These are phyloP conservation scores for Sceloporus tristichus DNA, from an alignment of 2,113 vertebrate species.

Conservation along the genomic window DNA sequence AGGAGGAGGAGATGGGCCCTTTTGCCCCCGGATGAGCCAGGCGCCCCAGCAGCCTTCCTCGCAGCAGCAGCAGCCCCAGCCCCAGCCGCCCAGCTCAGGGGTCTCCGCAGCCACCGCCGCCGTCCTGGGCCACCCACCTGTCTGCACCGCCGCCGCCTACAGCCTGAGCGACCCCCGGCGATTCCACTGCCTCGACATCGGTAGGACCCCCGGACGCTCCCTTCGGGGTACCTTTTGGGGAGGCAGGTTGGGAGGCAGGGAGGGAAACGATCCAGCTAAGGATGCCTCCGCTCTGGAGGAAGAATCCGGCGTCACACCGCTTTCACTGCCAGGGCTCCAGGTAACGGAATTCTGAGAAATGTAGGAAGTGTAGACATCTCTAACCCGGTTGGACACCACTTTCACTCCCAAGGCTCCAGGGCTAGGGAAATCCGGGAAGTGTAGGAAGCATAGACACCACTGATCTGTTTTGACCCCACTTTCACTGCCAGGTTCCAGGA, in stretches of 20 bases:
- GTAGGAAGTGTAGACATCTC: no score
- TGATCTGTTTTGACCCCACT: no score
- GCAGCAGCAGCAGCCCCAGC: slow-evolving; percentile 65
- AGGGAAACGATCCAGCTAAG: background rate
- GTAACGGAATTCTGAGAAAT: background rate
- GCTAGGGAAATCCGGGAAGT: no score
- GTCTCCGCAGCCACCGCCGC: slow-evolving; percentile 82
- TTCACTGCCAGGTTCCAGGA: no score
- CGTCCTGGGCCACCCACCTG: slow-evolving; percentile 88
- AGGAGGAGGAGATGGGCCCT: slow-evolving; percentile 81
- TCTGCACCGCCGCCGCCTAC: slow-evolving; percentile 91
- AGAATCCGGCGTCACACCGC: background rate
- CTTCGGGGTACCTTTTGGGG: background rate
- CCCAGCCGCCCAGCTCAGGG: slow-evolving; percentile 46
- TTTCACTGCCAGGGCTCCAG: fast-evolving
- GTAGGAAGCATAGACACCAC: no score
- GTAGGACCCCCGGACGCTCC: slow-evolving; percentile 75
- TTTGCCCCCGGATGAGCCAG: slow-evolving; percentile 87
- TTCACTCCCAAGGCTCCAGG: no score
- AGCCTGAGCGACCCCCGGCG: slow-evolving; percentile 94
- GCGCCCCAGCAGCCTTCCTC: slow-evolving; percentile 55
- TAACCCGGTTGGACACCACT: background rate
- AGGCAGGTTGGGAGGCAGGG: background rate
- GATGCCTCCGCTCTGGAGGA: no score
- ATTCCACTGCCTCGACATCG: slow-evolving; percentile 94